Conservation (phyloP, 2,888 invertebrate species). For the Melipona beecheii region DNA sequence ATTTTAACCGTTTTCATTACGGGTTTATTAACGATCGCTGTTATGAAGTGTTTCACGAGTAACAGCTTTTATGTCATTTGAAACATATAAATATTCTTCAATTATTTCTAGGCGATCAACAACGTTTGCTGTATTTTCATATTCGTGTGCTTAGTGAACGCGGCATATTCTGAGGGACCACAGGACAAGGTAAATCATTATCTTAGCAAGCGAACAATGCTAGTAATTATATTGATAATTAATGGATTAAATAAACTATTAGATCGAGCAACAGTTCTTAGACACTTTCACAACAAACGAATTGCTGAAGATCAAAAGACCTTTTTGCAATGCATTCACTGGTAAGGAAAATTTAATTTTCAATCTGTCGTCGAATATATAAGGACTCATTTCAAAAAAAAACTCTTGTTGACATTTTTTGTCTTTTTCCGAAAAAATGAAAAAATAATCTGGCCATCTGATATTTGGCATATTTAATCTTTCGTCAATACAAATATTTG, state of each 20-base stretch:
- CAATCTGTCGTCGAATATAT: too few species aligned
- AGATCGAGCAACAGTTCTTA: conserved; percentile 70
- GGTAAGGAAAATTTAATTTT: conserved; percentile 85
- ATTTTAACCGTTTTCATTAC: conserved; percentile 7
- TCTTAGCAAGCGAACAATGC: background rate
- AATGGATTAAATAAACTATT: conserved; percentile 14
- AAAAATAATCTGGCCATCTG: background rate
- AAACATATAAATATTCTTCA: background rate
- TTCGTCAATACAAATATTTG: too few species aligned
- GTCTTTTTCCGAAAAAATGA: background rate
- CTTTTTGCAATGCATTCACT: conserved; percentile 95
- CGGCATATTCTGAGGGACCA: conserved; percentile 40
- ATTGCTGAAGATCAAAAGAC: conserved; percentile 86
- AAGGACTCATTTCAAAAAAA: background rate
- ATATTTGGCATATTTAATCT: background rate
- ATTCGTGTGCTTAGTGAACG: conserved; percentile 60
- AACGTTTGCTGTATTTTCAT: conserved; percentile 66
- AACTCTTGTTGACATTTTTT: background rate
- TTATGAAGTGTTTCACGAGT: background rate
- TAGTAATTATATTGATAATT: background rate
- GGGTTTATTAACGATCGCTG: background rate
- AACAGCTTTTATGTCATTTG: background rate
- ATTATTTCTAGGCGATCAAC: conserved; percentile 62
- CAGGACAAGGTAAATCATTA: conserved; percentile 62
- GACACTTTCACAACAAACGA: conserved; percentile 60